Conservation (phyloP, 1,140 invertebrate species). For the Caerostris darwini region DNA sequence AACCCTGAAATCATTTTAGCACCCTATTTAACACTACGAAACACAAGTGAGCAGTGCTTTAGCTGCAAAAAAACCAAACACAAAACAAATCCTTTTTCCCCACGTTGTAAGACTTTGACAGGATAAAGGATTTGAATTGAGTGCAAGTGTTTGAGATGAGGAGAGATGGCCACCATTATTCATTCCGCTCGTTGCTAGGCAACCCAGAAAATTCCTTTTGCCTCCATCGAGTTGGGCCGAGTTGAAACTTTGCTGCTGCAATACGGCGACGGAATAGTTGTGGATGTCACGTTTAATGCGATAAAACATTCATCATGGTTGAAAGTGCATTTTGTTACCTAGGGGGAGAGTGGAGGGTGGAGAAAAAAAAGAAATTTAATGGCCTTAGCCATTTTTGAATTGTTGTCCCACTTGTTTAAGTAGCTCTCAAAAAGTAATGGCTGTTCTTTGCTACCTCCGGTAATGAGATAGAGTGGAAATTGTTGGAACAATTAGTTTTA, state of each 20-base stretch:
- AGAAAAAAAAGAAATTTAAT: slow-evolving; percentile 45
- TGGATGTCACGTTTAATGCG: slow-evolving; percentile 65
- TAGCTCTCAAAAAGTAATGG: slow-evolving; percentile 56
- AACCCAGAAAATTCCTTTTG: slow-evolving; percentile 62
- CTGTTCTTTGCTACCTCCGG: neutral
- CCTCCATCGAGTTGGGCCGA: slow-evolving; percentile 50
- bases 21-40: neutral
- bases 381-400: slow-evolving; percentile 20
- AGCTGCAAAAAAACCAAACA: neutral
- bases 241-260: slow-evolving; percentile 59
- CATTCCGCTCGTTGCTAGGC: slow-evolving; percentile 62
- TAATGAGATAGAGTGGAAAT: slow-evolving; percentile 4
- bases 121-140: slow-evolving; percentile 75
- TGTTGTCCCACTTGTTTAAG: slow-evolving; percentile 53
- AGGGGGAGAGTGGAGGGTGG: neutral
- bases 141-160: slow-evolving; percentile 75
- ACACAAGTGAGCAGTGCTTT: neutral
- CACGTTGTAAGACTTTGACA: slow-evolving; percentile 64
- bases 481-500: slow-evolving; percentile 8
- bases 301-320: slow-evolving; percentile 63
- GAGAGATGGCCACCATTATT: slow-evolving; percentile 68
- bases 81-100: neutral
- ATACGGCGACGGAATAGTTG: slow-evolving; percentile 48
- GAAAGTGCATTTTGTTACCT: slow-evolving; percentile 64
- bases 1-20: slow-evolving; percentile 29